Conservation (phyloP, 2,888 invertebrate genomes). For the Melanotus villosus region DNA sequence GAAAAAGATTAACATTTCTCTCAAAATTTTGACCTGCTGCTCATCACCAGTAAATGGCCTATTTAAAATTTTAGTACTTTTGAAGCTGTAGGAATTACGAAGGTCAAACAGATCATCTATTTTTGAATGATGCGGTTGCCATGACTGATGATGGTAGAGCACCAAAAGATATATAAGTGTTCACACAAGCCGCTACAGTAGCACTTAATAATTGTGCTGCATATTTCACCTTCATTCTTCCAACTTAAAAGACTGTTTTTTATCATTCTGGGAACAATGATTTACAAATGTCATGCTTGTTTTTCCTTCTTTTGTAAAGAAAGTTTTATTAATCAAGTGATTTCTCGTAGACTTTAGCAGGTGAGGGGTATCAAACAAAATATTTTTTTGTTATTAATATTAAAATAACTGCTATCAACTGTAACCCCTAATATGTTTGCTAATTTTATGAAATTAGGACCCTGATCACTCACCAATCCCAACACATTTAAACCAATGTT, state of each 20-base stretch:
- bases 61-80: not conserved
- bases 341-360: conserved; percentile 6
- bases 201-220: conserved; percentile 46
- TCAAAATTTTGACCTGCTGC: not conserved
- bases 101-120: not conserved
- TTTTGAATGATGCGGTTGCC: not conserved
- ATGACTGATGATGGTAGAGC: not conserved
- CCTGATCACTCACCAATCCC: not conserved
- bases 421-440: not conserved
- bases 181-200: conserved; percentile 28
- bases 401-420: not conserved
- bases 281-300: not conserved
- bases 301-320: not conserved
- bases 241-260: conserved; percentile 17
- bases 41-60: not conserved
- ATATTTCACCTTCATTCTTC: conserved; percentile 47
- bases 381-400: not conserved
- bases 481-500: conserved; percentile 9
- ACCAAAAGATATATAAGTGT: not conserved
- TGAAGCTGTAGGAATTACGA: not conserved
- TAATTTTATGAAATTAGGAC: conserved; percentile 3
- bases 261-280: conserved; percentile 37
- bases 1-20: not conserved
- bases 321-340: not conserved
- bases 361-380: conserved; percentile 1